Evolutionary conservation across 2,113 vertebrate genomes (phyloP).

Genomic region (Mastomys natalensis): DNA sequence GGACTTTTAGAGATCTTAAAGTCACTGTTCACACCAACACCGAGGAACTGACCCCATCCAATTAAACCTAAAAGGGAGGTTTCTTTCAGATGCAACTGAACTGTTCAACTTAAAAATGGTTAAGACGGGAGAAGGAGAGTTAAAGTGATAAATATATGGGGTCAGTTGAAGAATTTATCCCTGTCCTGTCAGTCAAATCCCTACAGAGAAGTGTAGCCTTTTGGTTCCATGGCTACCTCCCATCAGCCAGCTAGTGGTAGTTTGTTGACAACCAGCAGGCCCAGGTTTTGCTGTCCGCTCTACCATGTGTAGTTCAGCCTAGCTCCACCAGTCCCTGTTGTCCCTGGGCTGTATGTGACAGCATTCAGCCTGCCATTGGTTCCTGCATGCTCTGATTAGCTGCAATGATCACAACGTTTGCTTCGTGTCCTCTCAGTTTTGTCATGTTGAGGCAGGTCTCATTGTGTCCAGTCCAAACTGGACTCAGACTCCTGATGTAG

Average conservation of each 20-base stretch:
- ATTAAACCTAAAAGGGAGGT: not conserved
- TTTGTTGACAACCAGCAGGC: not conserved
- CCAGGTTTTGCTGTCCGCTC: not conserved
- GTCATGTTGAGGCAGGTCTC: not conserved
- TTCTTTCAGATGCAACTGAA: not conserved
- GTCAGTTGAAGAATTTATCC: not conserved
- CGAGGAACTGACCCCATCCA: not conserved
- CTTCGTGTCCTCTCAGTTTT: not conserved
- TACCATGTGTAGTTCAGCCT: not conserved
- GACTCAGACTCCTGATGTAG: not conserved
- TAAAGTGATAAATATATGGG: not conserved
- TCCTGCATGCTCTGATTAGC: not conserved
- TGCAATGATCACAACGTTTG: not conserved
- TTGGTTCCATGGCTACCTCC: not conserved
- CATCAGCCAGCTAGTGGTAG: not conserved
- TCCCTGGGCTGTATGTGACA: not conserved
- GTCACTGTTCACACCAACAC: not conserved
- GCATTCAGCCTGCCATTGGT: no score
- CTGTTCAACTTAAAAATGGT: not conserved
- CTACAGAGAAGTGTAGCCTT: not conserved
- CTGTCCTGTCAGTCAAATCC: not conserved
- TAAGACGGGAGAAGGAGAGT: not conserved
- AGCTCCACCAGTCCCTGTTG: not conserved
- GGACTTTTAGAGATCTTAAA: not conserved
- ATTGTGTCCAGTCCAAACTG: not conserved